These are phyloP conservation scores for Solenopsis fugax DNA, from an alignment of 1,140 invertebrate species.

Conservation along the genomic window DNA sequence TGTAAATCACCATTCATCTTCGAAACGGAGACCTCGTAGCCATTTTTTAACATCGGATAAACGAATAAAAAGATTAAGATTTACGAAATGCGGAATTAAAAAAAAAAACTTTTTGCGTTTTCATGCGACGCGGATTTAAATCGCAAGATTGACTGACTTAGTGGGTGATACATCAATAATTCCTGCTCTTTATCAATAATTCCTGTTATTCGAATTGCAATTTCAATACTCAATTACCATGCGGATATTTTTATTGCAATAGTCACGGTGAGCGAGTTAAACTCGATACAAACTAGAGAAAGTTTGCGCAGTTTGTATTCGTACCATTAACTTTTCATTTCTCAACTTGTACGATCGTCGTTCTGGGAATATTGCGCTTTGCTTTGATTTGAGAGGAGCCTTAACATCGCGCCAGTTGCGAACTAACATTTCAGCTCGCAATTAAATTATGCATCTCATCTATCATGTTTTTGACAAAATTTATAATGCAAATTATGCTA, in stretches of 20 bases:
- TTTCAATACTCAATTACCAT: constrained; percentile 16
- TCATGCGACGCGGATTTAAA: not conserved
- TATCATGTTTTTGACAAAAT: not conserved
- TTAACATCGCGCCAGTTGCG: constrained; percentile 2
- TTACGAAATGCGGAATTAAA: not conserved
- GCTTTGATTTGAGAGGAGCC: constrained; percentile 8
- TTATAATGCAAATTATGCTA: not conserved
- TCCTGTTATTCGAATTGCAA: not conserved
- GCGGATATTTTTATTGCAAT: constrained; percentile 9
- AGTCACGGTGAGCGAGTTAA: not conserved
- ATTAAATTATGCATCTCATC: constrained; percentile 5
- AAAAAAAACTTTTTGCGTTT: not conserved
- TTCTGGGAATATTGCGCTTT: constrained; percentile 34
- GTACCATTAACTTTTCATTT: constrained; percentile 26
- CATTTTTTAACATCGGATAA: not conserved
- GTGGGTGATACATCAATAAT: not conserved
- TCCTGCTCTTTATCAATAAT: not conserved
- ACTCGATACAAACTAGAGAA: constrained; percentile 12
- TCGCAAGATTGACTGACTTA: not conserved
- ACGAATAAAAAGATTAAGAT: constrained; percentile 3
- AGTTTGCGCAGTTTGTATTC: constrained; percentile 13
- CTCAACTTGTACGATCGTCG: constrained; percentile 17
- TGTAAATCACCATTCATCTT: not conserved
- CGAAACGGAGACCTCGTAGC: not conserved
- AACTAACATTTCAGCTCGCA: constrained; percentile 4